These are phyloP conservation scores for Mormyrops attenuatus DNA, from an alignment of 2,797 vertebrate species.

Conservation along the genomic window DNA sequence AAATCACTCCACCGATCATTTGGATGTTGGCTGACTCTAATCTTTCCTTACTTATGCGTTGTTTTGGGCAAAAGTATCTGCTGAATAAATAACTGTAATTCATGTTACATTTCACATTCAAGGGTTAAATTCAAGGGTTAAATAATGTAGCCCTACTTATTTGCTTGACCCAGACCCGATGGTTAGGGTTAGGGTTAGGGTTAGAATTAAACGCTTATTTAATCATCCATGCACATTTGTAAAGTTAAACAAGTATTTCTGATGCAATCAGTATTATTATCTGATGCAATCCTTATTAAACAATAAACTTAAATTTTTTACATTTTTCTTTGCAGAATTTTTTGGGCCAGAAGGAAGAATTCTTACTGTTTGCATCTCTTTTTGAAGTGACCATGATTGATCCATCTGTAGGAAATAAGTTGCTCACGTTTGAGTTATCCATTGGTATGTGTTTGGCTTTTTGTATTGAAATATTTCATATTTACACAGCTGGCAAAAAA, in stretches of 20 bases:
- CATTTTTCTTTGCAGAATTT: constrained; percentile 58
- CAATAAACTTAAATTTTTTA: not conserved
- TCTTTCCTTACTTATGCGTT: not conserved
- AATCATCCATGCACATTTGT: not conserved
- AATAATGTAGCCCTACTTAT: not conserved
- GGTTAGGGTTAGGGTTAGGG: too few relatives aligned
- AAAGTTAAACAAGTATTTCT: not conserved
- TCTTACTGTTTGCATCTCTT: constrained; percentile 79
- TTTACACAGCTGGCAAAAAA: not conserved
- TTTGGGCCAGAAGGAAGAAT: constrained; percentile 76
- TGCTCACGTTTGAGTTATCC: constrained; percentile 80
- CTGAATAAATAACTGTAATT: not conserved
- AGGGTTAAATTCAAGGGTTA: not conserved
- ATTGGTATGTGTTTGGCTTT: constrained; percentile 63
- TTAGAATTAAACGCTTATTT: not conserved
- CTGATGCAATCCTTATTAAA: not conserved
- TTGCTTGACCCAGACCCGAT: too few relatives aligned
- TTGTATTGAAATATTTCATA: not conserved
- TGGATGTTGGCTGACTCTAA: not conserved
- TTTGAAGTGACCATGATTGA: constrained; percentile 93
- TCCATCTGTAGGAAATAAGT: constrained; percentile 63
- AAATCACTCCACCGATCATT: not conserved
- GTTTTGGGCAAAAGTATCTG: not conserved
- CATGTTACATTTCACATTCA: not conserved
- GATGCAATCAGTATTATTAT: not conserved